phyloP scores from a whole-genome alignment of 2,113 vertebrate species.

The Lutjanus erythropterus region DNA sequence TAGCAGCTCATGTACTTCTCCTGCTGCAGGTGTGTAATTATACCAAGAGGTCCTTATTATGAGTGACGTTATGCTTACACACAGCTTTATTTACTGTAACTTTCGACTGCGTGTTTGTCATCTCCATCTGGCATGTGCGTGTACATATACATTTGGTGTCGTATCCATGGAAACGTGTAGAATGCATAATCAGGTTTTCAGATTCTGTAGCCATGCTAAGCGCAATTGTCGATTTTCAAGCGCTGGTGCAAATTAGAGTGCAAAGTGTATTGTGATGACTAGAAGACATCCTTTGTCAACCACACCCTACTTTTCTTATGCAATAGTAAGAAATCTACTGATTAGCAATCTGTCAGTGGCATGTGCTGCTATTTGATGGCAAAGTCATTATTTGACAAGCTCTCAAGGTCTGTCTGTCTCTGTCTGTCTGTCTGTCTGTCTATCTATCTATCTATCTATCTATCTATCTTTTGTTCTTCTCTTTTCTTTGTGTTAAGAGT shows the following conservation, averaged over 20 bases:
- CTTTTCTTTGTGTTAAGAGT: conserved; percentile 21
- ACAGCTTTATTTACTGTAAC: neutral
- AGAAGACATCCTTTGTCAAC: conserved; percentile 42
- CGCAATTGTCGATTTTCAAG: neutral
- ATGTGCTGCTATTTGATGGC: neutral
- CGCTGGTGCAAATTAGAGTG: conserved; percentile 35
- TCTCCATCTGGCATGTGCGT: neutral
- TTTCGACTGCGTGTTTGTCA: neutral
- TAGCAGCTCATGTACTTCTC: neutral
- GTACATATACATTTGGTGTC: conserved; percentile 13
- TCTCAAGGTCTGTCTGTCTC: conserved; percentile 1
- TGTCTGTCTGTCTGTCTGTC: neutral
- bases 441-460: conserved; percentile 1
- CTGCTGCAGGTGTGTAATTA: conserved; percentile 1
- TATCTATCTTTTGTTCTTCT: neutral
- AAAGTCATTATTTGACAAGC: conserved; percentile 25
- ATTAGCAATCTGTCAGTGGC: conserved; percentile 34
- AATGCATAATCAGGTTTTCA: conserved; percentile 20
- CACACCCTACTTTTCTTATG: conserved; percentile 49
- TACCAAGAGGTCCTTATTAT: neutral
- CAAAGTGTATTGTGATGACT: conserved; percentile 35
- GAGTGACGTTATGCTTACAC: neutral
- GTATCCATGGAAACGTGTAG: conserved; percentile 2
- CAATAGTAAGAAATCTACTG: conserved; percentile 62
- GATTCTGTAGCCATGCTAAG: neutral